Conservation (phyloP, 2,113 vertebrate species). For the Antechinus stuartii region DNA sequence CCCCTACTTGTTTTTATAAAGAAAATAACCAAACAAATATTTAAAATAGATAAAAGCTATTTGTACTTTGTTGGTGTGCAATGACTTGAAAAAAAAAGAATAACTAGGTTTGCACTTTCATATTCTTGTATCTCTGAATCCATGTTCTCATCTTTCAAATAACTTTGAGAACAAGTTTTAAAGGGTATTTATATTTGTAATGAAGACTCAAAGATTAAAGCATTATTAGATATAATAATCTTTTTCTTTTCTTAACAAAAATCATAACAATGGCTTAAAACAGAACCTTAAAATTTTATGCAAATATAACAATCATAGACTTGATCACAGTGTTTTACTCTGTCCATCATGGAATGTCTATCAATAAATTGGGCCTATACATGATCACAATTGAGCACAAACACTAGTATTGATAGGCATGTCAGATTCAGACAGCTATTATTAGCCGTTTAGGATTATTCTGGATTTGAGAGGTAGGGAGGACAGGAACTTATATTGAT, state of each 20-base stretch:
- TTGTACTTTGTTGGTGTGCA: background rate
- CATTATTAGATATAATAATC: background rate
- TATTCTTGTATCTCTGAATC: background rate
- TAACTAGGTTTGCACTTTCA: background rate
- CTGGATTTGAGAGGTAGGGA: background rate
- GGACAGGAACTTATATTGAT: background rate
- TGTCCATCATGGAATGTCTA: background rate
- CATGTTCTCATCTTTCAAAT: background rate
- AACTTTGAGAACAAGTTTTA: background rate
- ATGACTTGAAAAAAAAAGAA: background rate
- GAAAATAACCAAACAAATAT: background rate
- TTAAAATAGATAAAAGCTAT: background rate
- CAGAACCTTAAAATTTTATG: background rate
- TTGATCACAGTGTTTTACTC: background rate
- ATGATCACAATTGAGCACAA: constrained; percentile 20
- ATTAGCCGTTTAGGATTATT: background rate
- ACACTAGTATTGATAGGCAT: background rate
- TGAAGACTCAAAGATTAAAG: background rate
- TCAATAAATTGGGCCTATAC: background rate
- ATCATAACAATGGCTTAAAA: background rate
- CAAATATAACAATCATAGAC: background rate
- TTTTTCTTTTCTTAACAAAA: background rate
- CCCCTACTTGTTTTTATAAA: background rate
- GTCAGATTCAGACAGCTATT: background rate
- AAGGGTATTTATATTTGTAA: background rate